Evolutionary conservation across 2,888 invertebrate species (phyloP), one percentile per base, ranked within the genome.

Genomic region (Dorcus parallelipipedus): DNA sequence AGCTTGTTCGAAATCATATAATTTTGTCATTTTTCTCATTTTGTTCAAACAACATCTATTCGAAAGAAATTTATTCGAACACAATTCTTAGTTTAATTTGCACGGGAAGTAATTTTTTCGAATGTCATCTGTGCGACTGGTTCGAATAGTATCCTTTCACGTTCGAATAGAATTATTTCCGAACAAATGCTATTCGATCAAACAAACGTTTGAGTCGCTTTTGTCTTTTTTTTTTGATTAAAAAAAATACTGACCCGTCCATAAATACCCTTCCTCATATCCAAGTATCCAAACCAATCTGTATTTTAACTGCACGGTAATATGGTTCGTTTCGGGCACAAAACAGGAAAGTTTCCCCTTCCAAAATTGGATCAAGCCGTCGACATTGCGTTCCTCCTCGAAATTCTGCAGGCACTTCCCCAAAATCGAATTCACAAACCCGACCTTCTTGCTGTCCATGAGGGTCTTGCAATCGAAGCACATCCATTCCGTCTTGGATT

Each of bases 281-380:
- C 87, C 87, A 58, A 86, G 79, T 52, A 82, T 79, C 78, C 85
- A 87, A 63, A 88, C 78, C 8, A 87, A 78, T 59, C 82, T 81
- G 69, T 83, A 86, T 69, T 88, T 86, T 52, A 87, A 76, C 69
- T 87, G 86, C 33, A 86, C 73, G 51, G 83, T 80, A 48, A 86
- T 81, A 73, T 87, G 84, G 74, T 86, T 87, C 17, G 79, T 81
- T 49, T 77, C 77, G 7, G 87, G 86, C 54, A 87, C 78, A 63
- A 84, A 79, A 64, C 80, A 80, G 4, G 72, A 69, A 23, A 87
- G 74, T 67, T 86, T 82, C 57, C 78, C 75, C 9, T 80, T 69
- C 50, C 86, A 76, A 69, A 87, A 87, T 41, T 77, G 79, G 63
- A 84, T 79, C 64, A 88, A 77, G 56, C 82, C 78, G n/a, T 75